These are phyloP conservation scores for Riparia riparia DNA, from an alignment of 2,113 vertebrate species.

Conservation along the genomic window DNA sequence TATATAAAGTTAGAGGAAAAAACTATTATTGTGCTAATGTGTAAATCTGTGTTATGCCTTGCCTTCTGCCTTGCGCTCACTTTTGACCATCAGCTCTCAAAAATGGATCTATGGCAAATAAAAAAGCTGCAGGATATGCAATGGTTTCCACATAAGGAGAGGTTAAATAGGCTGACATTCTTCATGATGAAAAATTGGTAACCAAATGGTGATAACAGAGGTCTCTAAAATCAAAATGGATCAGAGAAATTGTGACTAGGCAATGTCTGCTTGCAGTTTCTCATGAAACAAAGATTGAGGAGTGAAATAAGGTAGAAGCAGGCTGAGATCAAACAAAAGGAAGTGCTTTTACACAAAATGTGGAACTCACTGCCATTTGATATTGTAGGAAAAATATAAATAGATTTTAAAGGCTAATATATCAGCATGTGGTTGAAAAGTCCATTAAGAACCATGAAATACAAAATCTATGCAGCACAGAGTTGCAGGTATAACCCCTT, in stretches of 20 bases:
- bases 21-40: neutral
- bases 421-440: neutral
- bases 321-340: neutral
- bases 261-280: neutral
- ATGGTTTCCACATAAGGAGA: neutral
- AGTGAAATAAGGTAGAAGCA: neutral
- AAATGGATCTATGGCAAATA: neutral
- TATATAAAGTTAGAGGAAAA: neutral
- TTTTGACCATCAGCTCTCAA: neutral
- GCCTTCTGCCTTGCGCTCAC: neutral
- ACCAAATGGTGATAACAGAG: neutral
- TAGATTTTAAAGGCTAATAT: neutral
- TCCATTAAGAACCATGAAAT: slow-evolving; percentile 4
- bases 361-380: neutral
- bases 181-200: neutral
- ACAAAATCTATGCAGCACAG: neutral
- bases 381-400: neutral
- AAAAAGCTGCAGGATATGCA: neutral
- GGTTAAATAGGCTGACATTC: neutral
- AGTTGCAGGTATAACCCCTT: neutral
- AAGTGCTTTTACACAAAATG: neutral
- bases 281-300: neutral
- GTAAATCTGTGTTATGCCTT: neutral
- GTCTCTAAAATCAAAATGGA: neutral
- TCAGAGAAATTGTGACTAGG: neutral